Conservation (phyloP, 2,888 invertebrate genomes). For the Drosophila multiciliata region DNA sequence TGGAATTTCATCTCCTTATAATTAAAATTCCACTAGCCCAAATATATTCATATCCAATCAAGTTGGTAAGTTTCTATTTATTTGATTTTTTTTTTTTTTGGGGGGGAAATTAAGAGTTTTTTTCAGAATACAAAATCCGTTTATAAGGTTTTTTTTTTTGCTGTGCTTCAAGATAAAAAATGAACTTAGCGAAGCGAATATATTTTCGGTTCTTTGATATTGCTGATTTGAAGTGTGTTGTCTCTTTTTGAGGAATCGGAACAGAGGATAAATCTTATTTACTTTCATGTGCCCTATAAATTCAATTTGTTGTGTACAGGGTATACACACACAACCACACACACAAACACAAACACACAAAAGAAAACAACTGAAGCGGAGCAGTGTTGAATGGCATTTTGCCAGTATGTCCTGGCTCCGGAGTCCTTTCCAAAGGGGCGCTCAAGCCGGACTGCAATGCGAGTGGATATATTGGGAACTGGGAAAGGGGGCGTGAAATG, state of each 20-base stretch:
- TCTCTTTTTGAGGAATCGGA: neutral
- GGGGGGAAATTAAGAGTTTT: no score
- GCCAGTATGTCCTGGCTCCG: constrained; percentile 5
- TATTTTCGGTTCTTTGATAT: neutral
- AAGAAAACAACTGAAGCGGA: constrained; percentile 3
- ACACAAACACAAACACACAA: neutral
- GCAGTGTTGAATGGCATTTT: constrained; percentile 23
- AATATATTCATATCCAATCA: no score
- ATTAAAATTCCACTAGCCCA: no score
- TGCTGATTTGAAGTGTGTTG: neutral
- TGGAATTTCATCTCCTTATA: neutral
- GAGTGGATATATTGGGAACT: constrained; percentile 6
- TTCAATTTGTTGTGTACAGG: neutral
- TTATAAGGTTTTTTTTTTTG: neutral
- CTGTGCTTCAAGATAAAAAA: neutral
- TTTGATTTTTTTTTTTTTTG: no score
- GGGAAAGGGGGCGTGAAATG: constrained; percentile 21
- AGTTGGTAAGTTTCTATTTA: no score
- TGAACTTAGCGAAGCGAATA: neutral
- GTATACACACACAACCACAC: constrained; percentile 4
- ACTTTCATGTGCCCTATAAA: neutral
- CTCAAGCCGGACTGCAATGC: neutral
- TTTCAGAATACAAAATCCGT: neutral
- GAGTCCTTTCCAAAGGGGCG: neutral
- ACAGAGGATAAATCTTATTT: neutral